Evolutionary conservation across 2,797 vertebrate genomes (phyloP).

Genomic region (Parotocinclus haroldoi): DNA sequence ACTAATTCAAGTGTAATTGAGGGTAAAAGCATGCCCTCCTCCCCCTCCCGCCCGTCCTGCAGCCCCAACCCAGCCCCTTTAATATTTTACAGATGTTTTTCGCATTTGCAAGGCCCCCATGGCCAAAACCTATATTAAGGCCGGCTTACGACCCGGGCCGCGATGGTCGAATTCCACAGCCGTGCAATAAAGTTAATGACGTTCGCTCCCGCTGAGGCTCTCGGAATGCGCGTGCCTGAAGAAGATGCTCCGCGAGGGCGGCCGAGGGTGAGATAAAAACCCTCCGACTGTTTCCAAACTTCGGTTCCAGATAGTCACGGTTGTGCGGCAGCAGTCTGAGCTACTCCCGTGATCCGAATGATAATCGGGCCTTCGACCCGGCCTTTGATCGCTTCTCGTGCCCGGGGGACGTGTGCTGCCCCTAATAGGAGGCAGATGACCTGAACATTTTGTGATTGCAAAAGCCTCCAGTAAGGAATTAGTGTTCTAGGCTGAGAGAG

Average conservation of each 20-base stretch:
- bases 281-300: slow-evolving; percentile 22
- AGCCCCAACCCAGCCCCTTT: slow-evolving; percentile 57
- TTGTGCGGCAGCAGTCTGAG: slow-evolving; percentile 31
- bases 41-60: slow-evolving; percentile 46
- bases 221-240: slow-evolving; percentile 12
- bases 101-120: slow-evolving; percentile 64
- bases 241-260: slow-evolving; percentile 29
- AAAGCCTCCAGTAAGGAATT: slow-evolving; percentile 19
- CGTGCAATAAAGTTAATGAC: slow-evolving; percentile 28
- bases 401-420: slow-evolving; percentile 35
- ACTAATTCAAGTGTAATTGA: slow-evolving; percentile 69
- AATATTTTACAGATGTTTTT: slow-evolving; percentile 72
- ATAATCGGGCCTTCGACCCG: slow-evolving; percentile 24
- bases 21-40: slow-evolving; percentile 60
- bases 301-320: slow-evolving; percentile 43
- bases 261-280: slow-evolving; percentile 34
- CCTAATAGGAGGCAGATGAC: slow-evolving; percentile 51
- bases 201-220: slow-evolving; percentile 21
- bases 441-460: slow-evolving; percentile 27
- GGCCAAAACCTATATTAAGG: slow-evolving; percentile 51
- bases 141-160: slow-evolving; percentile 45
- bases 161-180: slow-evolving; percentile 27
- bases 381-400: slow-evolving; percentile 42
- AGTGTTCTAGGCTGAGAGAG: no score
- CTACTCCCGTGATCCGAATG: slow-evolving; percentile 41